Percentiles rank a stretch among this genome's conserved stretches.
phyloP scores from a whole-genome alignment of 2,888 invertebrate species.

The Cremastinae sp. region DNA sequence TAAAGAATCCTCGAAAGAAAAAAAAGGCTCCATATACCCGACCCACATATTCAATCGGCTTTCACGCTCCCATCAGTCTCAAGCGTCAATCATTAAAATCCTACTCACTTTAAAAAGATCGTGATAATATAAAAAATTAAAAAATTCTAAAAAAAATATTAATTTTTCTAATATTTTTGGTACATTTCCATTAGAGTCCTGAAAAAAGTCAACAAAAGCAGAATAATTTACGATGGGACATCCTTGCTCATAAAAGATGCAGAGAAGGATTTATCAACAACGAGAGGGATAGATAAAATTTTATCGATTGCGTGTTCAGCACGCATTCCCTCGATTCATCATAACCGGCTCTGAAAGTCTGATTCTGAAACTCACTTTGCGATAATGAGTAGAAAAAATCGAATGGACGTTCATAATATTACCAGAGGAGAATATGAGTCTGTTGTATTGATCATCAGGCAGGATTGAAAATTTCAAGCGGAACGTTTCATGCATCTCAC shows the following conservation, averaged over 20 bases:
- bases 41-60: slow-evolving; percentile 53
- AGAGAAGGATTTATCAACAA: slow-evolving; percentile 12
- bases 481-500: slow-evolving; percentile 39
- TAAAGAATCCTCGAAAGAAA: slow-evolving; percentile 32
- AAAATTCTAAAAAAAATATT: no score
- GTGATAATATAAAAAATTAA: no score
- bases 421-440: slow-evolving; percentile 16
- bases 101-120: no score
- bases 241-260: neutral
- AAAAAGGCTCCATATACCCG: slow-evolving; percentile 22
- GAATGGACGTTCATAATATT: slow-evolving; percentile 17
- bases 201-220: no score
- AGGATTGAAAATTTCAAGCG: slow-evolving; percentile 45
- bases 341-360: neutral
- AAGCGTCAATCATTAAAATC: slow-evolving; percentile 38
- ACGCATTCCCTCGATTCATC: slow-evolving; percentile 12
- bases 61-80: slow-evolving; percentile 33
- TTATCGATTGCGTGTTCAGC: slow-evolving; percentile 16
- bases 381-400: slow-evolving; percentile 19
- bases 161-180: no score
- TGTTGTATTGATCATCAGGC: slow-evolving; percentile 48
- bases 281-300: slow-evolving; percentile 5
- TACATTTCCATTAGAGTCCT: no score
- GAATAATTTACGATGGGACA: no score
- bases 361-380: neutral